phyloP scores from a whole-genome alignment of 2,888 invertebrate species.

The Oxyscelio sp. region DNA sequence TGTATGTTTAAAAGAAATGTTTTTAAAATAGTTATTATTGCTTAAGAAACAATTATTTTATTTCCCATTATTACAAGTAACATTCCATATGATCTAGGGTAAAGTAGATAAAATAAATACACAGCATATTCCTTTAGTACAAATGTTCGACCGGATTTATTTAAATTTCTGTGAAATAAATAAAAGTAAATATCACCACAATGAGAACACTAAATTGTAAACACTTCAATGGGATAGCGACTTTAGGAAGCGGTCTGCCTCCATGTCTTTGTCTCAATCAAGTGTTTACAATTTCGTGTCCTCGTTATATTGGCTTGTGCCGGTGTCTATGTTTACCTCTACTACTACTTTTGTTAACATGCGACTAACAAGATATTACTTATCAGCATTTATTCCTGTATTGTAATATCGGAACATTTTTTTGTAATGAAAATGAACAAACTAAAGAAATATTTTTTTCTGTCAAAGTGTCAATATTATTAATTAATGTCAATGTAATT shows the following conservation, averaged over 20 bases:
- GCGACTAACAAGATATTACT: slow-evolving; percentile 9
- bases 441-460: neutral
- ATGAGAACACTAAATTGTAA: slow-evolving; percentile 12
- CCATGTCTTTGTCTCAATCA: slow-evolving; percentile 46
- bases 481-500: too few species aligned
- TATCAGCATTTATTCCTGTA: neutral
- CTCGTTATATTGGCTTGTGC: slow-evolving; percentile 30
- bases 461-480: neutral
- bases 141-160: too few species aligned
- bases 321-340: slow-evolving; percentile 20
- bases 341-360: slow-evolving; percentile 42
- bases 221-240: slow-evolving; percentile 29
- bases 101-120: too few species aligned
- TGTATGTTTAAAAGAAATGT: too few species aligned
- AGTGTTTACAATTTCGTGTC: slow-evolving; percentile 38
- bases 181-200: slow-evolving; percentile 9
- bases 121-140: too few species aligned
- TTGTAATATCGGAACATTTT: too few species aligned
- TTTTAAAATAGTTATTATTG: too few species aligned
- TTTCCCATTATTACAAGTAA: too few species aligned
- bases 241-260: slow-evolving; percentile 27
- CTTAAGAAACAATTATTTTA: too few species aligned
- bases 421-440: neutral
- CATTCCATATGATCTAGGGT: too few species aligned
- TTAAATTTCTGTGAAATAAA: slow-evolving; percentile 1